A percentile compares a stretch with the other conserved stretches of the same genome.
Evolutionary conservation across 2,797 vertebrate genomes (phyloP).

Genomic region (Phrynocephalus guinanensis): DNA sequence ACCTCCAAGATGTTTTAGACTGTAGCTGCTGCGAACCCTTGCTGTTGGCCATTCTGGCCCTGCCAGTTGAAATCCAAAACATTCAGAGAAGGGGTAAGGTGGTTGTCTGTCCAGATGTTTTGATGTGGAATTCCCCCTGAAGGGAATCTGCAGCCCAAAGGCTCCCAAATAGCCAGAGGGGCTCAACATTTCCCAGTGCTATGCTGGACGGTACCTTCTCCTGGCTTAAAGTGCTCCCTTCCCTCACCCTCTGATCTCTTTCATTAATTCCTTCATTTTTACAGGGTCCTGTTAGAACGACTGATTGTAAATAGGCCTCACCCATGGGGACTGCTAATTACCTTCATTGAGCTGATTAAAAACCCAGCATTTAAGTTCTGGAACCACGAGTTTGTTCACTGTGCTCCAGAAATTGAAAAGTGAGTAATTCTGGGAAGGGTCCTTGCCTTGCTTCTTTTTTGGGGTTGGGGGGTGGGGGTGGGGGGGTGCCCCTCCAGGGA

Average conservation of each 20-base stretch:
- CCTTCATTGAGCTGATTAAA: conserved; percentile 99
- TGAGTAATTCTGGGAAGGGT: conserved; percentile 69
- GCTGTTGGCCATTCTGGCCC: not conserved
- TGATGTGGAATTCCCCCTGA: too few species aligned
- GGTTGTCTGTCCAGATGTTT: too few species aligned
- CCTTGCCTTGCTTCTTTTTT: not conserved
- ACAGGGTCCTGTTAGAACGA: conserved; percentile 95
- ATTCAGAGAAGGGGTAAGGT: not conserved
- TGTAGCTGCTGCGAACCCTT: too few species aligned
- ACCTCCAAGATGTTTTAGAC: not conserved
- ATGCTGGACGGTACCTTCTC: not conserved
- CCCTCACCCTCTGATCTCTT: not conserved
- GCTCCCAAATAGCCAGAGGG: too few species aligned
- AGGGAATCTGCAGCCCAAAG: too few species aligned
- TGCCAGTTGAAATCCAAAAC: not conserved
- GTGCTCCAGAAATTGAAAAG: conserved; percentile 99
- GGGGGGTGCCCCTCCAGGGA: too few species aligned
- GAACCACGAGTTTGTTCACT: conserved; percentile 99
- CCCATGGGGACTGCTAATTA: conserved; percentile 99
- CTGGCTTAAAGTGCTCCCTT: not conserved
- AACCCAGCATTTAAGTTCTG: conserved; percentile 99
- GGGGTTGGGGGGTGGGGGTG: too few species aligned
- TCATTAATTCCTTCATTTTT: not conserved
- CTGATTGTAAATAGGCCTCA: conserved; percentile 99
- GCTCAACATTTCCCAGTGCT: not conserved